A percentile compares a stretch with the other conserved stretches of the same genome.
Evolutionary conservation across 1,140 invertebrate species (phyloP).

Genomic region (Micrasema longulum): DNA sequence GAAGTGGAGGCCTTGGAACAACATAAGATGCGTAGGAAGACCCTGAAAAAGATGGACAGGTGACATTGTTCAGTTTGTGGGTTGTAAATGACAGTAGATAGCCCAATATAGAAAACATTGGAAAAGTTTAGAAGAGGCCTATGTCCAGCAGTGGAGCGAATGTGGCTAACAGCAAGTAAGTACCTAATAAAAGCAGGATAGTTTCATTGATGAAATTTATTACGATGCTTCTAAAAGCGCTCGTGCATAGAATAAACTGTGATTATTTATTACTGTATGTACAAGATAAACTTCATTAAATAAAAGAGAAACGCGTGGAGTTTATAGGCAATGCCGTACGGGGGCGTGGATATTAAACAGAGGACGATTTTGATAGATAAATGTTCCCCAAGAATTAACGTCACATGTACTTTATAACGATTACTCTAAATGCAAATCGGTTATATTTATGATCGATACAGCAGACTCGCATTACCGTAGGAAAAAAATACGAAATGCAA

Average conservation of each 20-base stretch:
- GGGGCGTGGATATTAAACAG: constrained; percentile 27
- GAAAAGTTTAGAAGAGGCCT: no score
- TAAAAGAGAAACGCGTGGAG: constrained; percentile 33
- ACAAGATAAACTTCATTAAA: constrained; percentile 27
- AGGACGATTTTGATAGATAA: constrained; percentile 16
- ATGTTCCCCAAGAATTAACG: constrained; percentile 21
- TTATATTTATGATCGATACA: constrained; percentile 31
- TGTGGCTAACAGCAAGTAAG: no score
- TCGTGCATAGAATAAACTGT: background rate
- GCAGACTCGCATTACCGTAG: background rate
- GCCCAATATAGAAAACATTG: no score
- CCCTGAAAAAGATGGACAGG: no score
- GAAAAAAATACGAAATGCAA: background rate
- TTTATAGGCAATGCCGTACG: constrained; percentile 28
- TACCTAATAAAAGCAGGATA: no score
- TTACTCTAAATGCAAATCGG: constrained; percentile 35
- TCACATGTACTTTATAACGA: constrained; percentile 1
- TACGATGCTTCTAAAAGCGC: background rate
- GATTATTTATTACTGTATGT: background rate
- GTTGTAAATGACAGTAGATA: no score
- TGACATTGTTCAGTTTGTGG: no score
- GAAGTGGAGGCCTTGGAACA: no score
- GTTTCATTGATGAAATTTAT: no score
- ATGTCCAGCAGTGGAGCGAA: no score
- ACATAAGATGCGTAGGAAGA: no score